Evolutionary conservation across 2,797 vertebrate genomes (phyloP).

Genomic region (Danio kyathit): DNA sequence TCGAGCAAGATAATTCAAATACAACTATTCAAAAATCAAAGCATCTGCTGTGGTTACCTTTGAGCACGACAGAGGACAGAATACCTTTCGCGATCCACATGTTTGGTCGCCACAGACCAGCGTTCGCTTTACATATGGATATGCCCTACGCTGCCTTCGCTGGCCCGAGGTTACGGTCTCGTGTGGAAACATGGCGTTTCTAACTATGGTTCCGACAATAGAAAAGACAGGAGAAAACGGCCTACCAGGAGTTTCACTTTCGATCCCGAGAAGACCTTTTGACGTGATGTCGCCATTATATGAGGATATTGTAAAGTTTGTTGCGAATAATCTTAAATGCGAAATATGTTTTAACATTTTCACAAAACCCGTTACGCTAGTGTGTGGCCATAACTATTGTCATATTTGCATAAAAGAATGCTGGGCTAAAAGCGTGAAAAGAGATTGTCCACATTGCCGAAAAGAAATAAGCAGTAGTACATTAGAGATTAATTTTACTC

Average conservation of each 20-base stretch:
- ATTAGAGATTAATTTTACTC: slow-evolving; percentile 52
- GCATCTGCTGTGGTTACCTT: slow-evolving; percentile 61
- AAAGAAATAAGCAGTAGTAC: background rate
- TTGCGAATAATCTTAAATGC: slow-evolving; percentile 57
- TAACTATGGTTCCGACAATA: slow-evolving; percentile 5
- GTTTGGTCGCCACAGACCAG: background rate
- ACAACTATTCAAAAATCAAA: no score
- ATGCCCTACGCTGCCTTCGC: background rate
- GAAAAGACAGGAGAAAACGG: background rate
- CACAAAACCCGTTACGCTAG: slow-evolving; percentile 55
- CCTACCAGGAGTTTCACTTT: slow-evolving; percentile 13
- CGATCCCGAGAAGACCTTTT: slow-evolving; percentile 1
- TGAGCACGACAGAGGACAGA: slow-evolving; percentile 65
- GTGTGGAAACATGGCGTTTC: background rate
- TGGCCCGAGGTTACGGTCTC: background rate
- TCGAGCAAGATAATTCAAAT: no score
- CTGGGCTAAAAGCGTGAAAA: background rate
- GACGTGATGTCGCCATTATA: background rate
- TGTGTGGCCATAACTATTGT: slow-evolving; percentile 65
- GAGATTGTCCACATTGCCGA: slow-evolving; percentile 54
- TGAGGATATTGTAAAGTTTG: slow-evolving; percentile 16
- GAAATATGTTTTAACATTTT: slow-evolving; percentile 60
- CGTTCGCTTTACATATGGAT: background rate
- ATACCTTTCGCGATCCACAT: slow-evolving; percentile 75
- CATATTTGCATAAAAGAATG: slow-evolving; percentile 37